Evolutionary conservation across 1,140 invertebrate species (phyloP).

Genomic region (Brachionus koreanus): DNA sequence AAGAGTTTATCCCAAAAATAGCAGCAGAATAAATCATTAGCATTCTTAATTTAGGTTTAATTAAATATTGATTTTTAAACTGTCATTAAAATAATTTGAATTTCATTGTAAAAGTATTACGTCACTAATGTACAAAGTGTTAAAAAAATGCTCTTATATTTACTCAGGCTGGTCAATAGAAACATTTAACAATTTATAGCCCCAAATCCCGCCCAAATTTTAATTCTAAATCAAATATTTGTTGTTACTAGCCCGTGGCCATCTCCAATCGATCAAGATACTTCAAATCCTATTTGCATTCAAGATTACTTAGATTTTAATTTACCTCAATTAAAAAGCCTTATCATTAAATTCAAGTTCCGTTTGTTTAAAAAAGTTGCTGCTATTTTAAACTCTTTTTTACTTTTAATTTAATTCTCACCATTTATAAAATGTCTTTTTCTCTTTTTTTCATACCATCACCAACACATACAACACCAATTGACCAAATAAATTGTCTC

Average conservation of each 20-base stretch:
- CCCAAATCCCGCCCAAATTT: neutral
- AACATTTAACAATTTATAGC: neutral
- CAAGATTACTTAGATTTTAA: no score
- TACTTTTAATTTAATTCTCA: neutral
- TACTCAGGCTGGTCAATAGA: neutral
- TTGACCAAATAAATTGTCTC: constrained; percentile 13
- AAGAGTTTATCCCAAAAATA: constrained; percentile 3
- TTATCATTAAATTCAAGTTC: neutral
- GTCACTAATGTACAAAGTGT: no score
- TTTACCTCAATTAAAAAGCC: no score
- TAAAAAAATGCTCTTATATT: no score
- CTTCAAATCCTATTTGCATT: no score
- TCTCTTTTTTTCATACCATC: constrained; percentile 1
- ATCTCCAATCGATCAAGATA: no score
- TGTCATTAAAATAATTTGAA: no score
- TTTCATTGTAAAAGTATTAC: no score
- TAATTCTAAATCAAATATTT: no score
- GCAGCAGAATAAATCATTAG: neutral
- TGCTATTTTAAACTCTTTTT: neutral
- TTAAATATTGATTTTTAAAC: no score
- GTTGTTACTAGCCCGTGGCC: no score
- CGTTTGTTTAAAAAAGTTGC: neutral
- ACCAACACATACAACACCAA: constrained; percentile 33
- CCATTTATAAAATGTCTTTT: constrained; percentile 33
- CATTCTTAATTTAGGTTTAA: no score